Base-by-base conservation (phyloP, 2,888 invertebrate species). In the Melanophora roralis region DNA sequence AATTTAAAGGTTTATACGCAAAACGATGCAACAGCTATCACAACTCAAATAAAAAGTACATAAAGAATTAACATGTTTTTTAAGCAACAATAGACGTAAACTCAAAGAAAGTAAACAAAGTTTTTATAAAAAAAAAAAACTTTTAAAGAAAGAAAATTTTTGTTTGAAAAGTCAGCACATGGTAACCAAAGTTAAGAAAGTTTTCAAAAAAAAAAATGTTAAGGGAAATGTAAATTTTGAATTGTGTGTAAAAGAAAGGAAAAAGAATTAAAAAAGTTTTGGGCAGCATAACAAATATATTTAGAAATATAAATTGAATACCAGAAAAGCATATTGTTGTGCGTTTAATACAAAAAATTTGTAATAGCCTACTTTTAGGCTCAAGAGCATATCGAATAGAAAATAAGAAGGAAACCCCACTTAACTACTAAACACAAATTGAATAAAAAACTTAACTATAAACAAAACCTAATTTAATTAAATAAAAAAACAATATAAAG, bases 41-140 rank as follows among this genome's bases (percentile, higher is more conserved):
- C 21, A 47, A 36, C 23, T 36, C 9, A 5, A 4, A 40, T 23
- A 21, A 59, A 59, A 47, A 57, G 51, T 32, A 21, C 40, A 23
- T 65, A 38, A 11, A 65, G 65, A 59, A 77, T 77, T 59, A 71
- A 65, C 59, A 64, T 51, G 75, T 38, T 74, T 60, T 11, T 14
- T 19, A 27, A 27, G 12, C 11, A 51, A 47, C n/a, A 43, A 12
- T 21, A 34, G 32, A 43, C 53, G 12, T 59, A 69, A 38, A 27
- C 27, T 45, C 59, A 67, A 21, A 49, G 40, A 59, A n/a, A 5
- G 27, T 27, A 23, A 27, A n/a, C n/a, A 27, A 47, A 57, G 45
- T 47, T 45, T 49, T 32, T 34, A 19, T n/a, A 1, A 36, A 32
- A 23, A 55, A 34, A 55, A 40, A 27, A 40, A 11, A 1, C 9